phyloP scores from a whole-genome alignment of 2,797 vertebrate species.

The Mycteria americana region DNA sequence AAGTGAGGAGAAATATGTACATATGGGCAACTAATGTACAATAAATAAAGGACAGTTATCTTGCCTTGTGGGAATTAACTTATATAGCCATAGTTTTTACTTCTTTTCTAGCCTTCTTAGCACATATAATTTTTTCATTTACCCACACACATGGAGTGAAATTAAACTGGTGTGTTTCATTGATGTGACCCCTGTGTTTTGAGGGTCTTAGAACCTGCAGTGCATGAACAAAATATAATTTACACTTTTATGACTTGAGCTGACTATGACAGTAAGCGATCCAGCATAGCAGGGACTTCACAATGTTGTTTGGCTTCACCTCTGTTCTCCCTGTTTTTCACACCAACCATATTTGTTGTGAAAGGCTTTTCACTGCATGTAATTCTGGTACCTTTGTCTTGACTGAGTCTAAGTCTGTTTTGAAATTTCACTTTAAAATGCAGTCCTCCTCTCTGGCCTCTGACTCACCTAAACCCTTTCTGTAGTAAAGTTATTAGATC shows the following conservation, averaged over 20 bases:
- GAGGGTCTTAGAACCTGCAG: neutral
- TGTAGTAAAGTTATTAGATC: neutral
- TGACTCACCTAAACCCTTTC: neutral
- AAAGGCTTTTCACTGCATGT: neutral
- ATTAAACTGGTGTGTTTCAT: neutral
- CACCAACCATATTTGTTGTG: neutral
- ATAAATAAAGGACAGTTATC: neutral
- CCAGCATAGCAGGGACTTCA: neutral
- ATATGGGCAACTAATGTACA: neutral
- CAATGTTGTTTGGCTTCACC: neutral
- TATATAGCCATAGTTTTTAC: neutral
- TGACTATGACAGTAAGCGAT: neutral
- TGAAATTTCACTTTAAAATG: neutral
- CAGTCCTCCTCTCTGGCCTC: neutral
- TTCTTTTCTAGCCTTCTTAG: neutral
- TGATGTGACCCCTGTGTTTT: neutral
- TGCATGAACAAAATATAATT: neutral
- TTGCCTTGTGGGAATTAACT: neutral
- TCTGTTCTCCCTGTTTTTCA: neutral
- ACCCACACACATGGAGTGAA: accelerated
- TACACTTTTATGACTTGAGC: neutral
- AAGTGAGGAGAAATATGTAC: neutral
- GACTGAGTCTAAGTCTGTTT: neutral
- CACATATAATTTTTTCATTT: neutral
- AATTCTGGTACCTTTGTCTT: neutral